Percentiles rank a stretch among this genome's conserved stretches.
Evolutionary conservation across 2,113 vertebrate genomes (phyloP).

Genomic region (Sturnira hondurensis): DNA sequence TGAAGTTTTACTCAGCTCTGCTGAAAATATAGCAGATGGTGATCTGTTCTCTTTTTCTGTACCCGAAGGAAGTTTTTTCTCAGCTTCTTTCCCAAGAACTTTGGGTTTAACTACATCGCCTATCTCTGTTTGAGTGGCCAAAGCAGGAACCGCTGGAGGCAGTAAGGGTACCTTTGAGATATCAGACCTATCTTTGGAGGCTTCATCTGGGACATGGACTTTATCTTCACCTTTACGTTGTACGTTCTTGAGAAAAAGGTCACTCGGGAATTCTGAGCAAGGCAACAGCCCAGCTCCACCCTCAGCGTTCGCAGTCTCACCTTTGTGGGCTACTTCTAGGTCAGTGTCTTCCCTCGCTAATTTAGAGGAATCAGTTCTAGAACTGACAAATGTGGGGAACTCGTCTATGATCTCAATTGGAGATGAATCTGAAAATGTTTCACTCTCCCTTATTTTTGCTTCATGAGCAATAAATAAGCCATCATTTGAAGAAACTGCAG

Average conservation of each 20-base stretch:
- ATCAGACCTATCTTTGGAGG: constrained; percentile 77
- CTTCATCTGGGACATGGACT: constrained; percentile 64
- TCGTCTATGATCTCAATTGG: constrained; percentile 79
- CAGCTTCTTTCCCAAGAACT: constrained; percentile 75
- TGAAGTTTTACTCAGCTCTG: constrained; percentile 85
- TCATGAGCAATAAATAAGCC: constrained; percentile 70
- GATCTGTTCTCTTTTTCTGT: constrained; percentile 77
- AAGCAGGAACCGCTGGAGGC: constrained; percentile 71
- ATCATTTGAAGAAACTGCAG: constrained; percentile 66
- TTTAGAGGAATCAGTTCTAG: constrained; percentile 69
- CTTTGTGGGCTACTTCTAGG: constrained; percentile 50
- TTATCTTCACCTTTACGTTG: constrained; percentile 72
- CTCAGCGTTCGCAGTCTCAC: constrained; percentile 50
- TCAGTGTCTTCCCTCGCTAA: constrained; percentile 54
- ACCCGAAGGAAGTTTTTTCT: constrained; percentile 76
- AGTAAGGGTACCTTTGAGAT: constrained; percentile 43
- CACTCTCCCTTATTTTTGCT: constrained; percentile 74
- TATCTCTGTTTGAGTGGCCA: constrained; percentile 67
- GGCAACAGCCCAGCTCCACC: constrained; percentile 62
- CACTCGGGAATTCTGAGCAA: constrained; percentile 77
- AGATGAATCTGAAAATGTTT: constrained; percentile 76
- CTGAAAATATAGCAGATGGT: constrained; percentile 80
- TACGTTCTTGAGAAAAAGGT: constrained; percentile 77
- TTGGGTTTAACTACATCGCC: constrained; percentile 78
- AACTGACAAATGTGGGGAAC: constrained; percentile 75